Conservation (phyloP, 1,140 invertebrate genomes). For the Camponotus vicinus region DNA sequence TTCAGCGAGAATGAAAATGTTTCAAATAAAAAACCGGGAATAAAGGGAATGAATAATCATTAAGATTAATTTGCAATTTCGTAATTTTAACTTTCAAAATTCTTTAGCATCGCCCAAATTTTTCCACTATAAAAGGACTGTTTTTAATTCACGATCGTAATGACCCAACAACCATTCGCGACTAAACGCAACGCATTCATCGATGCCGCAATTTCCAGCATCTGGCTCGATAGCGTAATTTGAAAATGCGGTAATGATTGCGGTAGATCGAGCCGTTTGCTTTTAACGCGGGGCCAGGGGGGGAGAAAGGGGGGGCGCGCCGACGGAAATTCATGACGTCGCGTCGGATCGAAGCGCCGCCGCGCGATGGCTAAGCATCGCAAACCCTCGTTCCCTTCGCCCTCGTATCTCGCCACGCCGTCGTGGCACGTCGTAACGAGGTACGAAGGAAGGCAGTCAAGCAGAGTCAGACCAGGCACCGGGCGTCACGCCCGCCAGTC, state of each 20-base stretch:
- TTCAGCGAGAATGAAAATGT: background rate
- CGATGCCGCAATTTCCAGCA: background rate
- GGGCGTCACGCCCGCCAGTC: slow-evolving; percentile 80
- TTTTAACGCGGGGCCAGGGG: slow-evolving; percentile 44
- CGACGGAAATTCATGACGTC: slow-evolving; percentile 76
- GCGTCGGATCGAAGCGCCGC: slow-evolving; percentile 71
- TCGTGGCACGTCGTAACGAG: slow-evolving; percentile 76
- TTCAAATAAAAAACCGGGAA: background rate
- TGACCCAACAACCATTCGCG: background rate
- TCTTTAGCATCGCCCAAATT: background rate
- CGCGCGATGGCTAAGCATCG: slow-evolving; percentile 73
- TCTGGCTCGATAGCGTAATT: background rate
- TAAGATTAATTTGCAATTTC: background rate
- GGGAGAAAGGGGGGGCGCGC: slow-evolving; percentile 53
- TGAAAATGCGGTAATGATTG: slow-evolving; percentile 37
- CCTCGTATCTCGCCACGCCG: slow-evolving; percentile 60
- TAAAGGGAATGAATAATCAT: background rate
- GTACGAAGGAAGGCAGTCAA: slow-evolving; percentile 74
- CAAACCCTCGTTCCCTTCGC: slow-evolving; percentile 68
- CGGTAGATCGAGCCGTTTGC: slow-evolving; percentile 20
- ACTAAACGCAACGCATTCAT: background rate
- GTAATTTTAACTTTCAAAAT: background rate
- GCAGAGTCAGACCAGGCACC: slow-evolving; percentile 70
- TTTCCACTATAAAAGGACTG: background rate
- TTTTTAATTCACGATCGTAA: background rate